A percentile compares a stretch with the other conserved stretches of the same genome.
Conservation (phyloP, 2,113 vertebrate genomes). For the Psittacula cyanocephala region DNA sequence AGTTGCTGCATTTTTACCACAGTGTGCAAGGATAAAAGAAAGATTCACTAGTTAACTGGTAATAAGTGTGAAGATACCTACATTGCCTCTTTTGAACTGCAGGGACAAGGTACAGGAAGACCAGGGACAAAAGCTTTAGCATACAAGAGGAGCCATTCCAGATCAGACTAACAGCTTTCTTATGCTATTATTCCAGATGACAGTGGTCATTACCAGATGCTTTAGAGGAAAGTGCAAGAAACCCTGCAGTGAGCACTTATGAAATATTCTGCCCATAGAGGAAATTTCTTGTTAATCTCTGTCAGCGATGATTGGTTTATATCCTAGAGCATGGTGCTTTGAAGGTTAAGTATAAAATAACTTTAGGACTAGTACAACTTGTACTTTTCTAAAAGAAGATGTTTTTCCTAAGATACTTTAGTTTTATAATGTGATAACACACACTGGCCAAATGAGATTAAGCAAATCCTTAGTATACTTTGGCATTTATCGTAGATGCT, state of each 20-base stretch:
- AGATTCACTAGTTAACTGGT: background rate
- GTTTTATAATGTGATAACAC: conserved; percentile 15
- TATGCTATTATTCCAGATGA: conserved; percentile 12
- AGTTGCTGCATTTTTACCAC: background rate
- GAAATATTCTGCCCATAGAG: background rate
- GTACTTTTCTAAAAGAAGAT: background rate
- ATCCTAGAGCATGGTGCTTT: conserved; percentile 10
- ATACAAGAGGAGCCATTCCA: background rate
- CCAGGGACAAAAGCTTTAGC: background rate
- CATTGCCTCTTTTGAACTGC: background rate
- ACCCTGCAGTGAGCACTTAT: conserved; percentile 42
- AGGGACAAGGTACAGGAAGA: background rate
- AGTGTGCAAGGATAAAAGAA: background rate
- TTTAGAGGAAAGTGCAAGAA: conserved; percentile 29
- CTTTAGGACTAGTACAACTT: background rate
- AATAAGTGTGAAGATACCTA: background rate
- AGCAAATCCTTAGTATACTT: background rate
- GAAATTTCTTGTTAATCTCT: conserved; percentile 58
- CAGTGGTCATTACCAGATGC: conserved; percentile 21
- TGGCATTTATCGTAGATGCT: background rate
- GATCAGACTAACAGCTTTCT: conserved; percentile 24
- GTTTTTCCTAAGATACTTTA: background rate
- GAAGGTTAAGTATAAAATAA: conserved; percentile 37
- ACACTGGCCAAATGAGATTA: background rate
- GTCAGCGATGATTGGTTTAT: conserved; percentile 46